Evolutionary conservation across 2,113 vertebrate species (phyloP), one percentile per base, ranked within the genome.

Genomic region (Crocuta crocuta): DNA sequence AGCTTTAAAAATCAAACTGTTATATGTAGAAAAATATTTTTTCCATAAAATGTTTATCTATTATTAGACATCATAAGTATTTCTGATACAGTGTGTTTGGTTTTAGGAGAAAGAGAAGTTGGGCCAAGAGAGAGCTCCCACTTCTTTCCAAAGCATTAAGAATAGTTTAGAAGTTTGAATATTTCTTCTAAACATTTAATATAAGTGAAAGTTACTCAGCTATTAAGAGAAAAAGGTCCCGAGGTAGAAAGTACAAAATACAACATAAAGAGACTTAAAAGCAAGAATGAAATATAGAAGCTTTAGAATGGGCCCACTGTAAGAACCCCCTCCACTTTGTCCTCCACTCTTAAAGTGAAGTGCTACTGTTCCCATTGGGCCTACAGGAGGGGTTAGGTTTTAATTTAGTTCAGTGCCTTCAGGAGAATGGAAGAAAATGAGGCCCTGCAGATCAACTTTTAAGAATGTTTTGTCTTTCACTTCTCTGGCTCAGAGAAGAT

Each of bases 41-140:
- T 91, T 87, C 83, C 33, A 95, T 61, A 94, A 79, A 61, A 1
- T 55, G 26, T 82, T 94, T 17, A 13, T 45, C 13, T 66, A 5
- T 31, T 90, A 94, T 95, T 96, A 85, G 12, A 88, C 4, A 8
- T 50, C 45, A 1, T 84, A 89, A 92, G 48, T 97, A 83, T 80
- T 84, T 96, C 50, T 92, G 58, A 89, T 5, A 63, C 15, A 39
- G 10, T 85, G 45, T 79, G 10, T 95, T 78, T 97, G 58, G 24
- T 80, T 89, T 82, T 84, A 71, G 48, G n/a, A 13, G 35, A 96
- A 97, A 55, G 71, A 89, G 33, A 95, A 74, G 31, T 95, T 10
- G 10, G 53, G 8, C 79, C 7, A 70, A 74, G 15, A 94, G 35
- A 94, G 19, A 80, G 16, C n/a, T n/a, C 43, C 10, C 33, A 50